Conservation (phyloP, 1,140 invertebrate genomes). For the Phocides pigmalion region DNA sequence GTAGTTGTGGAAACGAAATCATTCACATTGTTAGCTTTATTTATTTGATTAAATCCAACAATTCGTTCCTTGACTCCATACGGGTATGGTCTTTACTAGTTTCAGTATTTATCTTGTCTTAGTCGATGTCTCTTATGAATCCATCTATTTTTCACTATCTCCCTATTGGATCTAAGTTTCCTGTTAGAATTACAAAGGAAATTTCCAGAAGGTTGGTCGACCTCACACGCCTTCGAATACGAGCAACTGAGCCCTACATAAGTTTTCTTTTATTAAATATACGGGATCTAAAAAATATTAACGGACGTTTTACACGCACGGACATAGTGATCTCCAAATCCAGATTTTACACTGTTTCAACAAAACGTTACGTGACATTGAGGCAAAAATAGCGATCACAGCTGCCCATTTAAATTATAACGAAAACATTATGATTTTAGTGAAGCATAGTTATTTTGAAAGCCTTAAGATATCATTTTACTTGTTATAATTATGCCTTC, state of each 20-base stretch:
- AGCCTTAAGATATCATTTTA: constrained; percentile 14
- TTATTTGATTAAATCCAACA: background rate
- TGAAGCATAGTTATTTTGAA: constrained; percentile 21
- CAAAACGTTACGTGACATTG: constrained; percentile 53
- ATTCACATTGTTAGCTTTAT: constrained; percentile 25
- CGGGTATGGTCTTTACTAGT: no score
- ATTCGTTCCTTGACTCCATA: background rate
- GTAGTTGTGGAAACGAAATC: constrained; percentile 48
- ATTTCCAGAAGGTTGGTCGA: no score
- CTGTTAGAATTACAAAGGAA: no score
- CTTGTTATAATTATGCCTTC: background rate
- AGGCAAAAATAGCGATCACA: constrained; percentile 57
- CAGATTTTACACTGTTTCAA: constrained; percentile 17
- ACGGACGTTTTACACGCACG: background rate
- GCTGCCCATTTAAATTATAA: constrained; percentile 55
- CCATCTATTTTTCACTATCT: no score
- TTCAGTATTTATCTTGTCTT: no score
- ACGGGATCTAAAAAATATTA: background rate
- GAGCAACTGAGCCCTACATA: no score
- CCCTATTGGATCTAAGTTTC: no score
- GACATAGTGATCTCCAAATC: background rate
- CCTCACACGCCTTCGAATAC: no score
- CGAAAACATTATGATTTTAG: constrained; percentile 27
- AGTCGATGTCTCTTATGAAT: no score
- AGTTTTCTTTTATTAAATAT: no score